phyloP scores from a whole-genome alignment of 2,797 vertebrate genomes.

The Acrocephalus scirpaceus region DNA sequence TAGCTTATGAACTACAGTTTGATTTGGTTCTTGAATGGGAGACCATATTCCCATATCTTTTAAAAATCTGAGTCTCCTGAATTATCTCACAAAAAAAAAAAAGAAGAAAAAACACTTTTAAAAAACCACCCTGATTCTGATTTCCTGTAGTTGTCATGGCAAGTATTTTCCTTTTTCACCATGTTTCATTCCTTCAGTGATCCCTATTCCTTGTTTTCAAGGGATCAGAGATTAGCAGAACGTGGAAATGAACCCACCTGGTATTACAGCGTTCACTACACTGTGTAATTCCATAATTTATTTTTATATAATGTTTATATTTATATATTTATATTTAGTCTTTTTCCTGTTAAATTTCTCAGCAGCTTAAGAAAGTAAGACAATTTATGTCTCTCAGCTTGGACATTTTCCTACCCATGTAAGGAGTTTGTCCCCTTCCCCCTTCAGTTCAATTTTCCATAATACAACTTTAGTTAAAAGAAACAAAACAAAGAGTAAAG shows the following conservation, averaged over 20 bases:
- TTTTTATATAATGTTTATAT: background rate
- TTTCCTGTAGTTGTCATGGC: background rate
- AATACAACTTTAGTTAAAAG: background rate
- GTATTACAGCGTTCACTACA: background rate
- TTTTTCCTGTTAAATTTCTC: background rate
- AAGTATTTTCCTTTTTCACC: background rate
- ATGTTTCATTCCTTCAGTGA: background rate
- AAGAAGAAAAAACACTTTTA: accelerated
- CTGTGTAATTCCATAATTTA: background rate
- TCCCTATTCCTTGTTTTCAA: background rate
- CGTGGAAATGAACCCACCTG: background rate
- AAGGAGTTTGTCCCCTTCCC: background rate
- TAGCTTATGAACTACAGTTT: background rate
- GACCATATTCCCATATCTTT: background rate
- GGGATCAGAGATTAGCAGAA: background rate
- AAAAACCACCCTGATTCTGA: accelerated
- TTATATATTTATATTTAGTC: background rate
- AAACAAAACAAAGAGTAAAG: background rate
- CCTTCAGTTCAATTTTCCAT: background rate
- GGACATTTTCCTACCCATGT: background rate
- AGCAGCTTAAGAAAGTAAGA: background rate
- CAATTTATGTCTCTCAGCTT: background rate
- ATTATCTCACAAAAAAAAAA: background rate
- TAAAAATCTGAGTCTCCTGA: background rate
- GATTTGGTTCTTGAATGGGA: background rate